A percentile compares a stretch with the other conserved stretches of the same genome.
Conservation (phyloP, 2,888 invertebrate species). For the Cantharis rustica region DNA sequence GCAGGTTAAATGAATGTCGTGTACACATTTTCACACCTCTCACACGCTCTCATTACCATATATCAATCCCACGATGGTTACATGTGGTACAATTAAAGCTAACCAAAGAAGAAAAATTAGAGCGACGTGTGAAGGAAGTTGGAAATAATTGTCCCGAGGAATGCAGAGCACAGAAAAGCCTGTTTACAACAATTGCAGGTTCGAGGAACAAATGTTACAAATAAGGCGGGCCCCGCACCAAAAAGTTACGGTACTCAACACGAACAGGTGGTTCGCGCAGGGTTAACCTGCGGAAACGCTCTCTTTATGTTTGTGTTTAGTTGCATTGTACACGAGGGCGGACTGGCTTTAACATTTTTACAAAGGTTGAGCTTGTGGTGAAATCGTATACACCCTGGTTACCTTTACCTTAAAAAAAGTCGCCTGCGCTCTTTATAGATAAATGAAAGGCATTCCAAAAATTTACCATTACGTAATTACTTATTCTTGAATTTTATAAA, state of each 20-base stretch:
- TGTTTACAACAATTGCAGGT: not conserved
- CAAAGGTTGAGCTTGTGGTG: not conserved
- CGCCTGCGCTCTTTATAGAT: not conserved
- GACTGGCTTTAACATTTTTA: not conserved
- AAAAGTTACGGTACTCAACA: not conserved
- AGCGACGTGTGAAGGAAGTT: not conserved
- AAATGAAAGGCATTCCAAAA: not conserved
- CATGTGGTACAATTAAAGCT: constrained; percentile 23
- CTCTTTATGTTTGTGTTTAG: not conserved
- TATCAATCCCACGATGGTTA: constrained; percentile 22
- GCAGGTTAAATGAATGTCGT: constrained; percentile 30
- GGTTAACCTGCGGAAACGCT: not conserved
- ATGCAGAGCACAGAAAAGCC: not conserved
- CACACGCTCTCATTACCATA: constrained; percentile 31
- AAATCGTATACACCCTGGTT: not conserved
- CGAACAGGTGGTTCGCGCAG: not conserved
- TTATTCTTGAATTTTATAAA: not conserved
- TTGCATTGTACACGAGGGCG: not conserved
- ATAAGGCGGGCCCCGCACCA: not conserved
- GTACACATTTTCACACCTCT: constrained; percentile 31
- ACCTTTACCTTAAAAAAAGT: not conserved
- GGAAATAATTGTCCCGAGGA: not conserved
- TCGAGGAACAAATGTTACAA: not conserved
- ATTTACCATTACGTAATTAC: not conserved
- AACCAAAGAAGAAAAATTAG: constrained; percentile 1